phyloP scores from a whole-genome alignment of 2,888 invertebrate genomes.

The Sarcophaga rosellei region DNA sequence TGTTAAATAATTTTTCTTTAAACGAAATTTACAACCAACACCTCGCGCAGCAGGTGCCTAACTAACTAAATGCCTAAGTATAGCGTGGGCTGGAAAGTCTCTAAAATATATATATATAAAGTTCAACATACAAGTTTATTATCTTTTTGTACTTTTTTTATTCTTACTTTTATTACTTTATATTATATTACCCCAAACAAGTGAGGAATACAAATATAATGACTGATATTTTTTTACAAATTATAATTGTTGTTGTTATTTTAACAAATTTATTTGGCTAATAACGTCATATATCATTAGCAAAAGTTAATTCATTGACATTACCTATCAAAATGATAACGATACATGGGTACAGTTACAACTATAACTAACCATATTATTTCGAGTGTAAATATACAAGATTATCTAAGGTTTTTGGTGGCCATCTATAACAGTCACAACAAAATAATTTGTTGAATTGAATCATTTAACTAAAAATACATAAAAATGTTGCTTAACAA shows the following conservation, averaged over 20 bases:
- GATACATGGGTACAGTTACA: background rate
- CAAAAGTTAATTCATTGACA: background rate
- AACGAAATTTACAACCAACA: constrained; percentile 40
- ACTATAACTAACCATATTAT: background rate
- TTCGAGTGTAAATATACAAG: background rate
- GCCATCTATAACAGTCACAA: too few species aligned
- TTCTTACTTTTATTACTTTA: background rate
- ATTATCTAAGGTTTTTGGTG: too few species aligned
- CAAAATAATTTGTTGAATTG: too few species aligned
- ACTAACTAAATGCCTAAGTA: constrained; percentile 53
- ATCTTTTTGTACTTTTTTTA: background rate
- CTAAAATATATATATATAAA: background rate
- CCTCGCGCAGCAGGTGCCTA: constrained; percentile 47
- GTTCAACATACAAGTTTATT: constrained; percentile 9
- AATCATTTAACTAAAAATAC: too few species aligned
- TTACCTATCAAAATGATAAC: background rate
- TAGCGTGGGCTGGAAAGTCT: constrained; percentile 18
- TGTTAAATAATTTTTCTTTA: background rate
- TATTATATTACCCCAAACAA: background rate
- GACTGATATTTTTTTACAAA: background rate
- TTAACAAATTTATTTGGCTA: background rate
- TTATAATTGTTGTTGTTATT: background rate
- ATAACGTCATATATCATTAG: background rate
- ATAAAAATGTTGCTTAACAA: too few species aligned
- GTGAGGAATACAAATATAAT: background rate